These are phyloP conservation scores for Leptinotarsa juncta DNA, from an alignment of 2,888 invertebrate genomes.

Conservation along the genomic window DNA sequence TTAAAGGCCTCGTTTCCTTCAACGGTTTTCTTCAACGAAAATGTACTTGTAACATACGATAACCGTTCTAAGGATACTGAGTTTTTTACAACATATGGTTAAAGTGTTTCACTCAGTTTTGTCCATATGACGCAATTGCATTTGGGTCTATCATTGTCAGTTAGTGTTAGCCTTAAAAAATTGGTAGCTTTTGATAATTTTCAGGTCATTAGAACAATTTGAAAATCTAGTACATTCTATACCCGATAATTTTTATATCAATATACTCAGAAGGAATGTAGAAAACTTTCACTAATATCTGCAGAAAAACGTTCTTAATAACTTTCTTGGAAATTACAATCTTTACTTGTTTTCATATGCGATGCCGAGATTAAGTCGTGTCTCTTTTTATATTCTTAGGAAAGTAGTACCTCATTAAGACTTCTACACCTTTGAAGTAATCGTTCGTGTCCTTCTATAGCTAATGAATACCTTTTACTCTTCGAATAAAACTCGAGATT, in stretches of 20 bases:
- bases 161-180: no score
- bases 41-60: no score
- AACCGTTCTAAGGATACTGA: no score
- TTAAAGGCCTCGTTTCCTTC: no score
- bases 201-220: neutral
- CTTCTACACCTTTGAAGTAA: neutral
- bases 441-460: neutral
- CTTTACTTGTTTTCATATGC: neutral
- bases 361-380: neutral
- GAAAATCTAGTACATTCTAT: neutral
- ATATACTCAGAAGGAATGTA: neutral
- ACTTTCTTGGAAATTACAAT: neutral
- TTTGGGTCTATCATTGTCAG: no score
- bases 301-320: neutral
- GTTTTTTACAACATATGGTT: no score
- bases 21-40: no score
- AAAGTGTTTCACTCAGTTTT: no score
- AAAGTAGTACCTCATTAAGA: neutral
- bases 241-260: neutral
- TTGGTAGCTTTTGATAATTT: neutral
- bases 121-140: no score
- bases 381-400: neutral
- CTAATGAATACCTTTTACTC: neutral
- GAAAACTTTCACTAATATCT: conserved; percentile 1
- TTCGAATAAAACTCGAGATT: no score